phyloP scores from a whole-genome alignment of 2,113 vertebrate genomes.

The Sakesphorus luctuosus region DNA sequence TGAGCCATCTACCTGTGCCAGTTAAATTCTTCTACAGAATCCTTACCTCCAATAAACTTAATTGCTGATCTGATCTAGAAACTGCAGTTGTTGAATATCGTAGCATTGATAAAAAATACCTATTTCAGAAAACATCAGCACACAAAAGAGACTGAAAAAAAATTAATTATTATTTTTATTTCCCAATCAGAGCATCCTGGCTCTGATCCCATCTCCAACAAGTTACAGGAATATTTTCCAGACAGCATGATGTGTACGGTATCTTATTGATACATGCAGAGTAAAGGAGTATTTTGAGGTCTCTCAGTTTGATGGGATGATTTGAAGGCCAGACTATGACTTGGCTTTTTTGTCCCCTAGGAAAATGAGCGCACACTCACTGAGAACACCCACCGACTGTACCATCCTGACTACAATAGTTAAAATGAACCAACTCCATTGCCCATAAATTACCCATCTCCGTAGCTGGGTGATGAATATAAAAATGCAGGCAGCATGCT shows the following conservation, averaged over 20 bases:
- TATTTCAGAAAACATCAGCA: background rate
- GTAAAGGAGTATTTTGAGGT: background rate
- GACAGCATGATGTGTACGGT: fast-evolving
- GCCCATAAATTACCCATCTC: background rate
- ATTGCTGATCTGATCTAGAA: background rate
- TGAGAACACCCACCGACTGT: background rate
- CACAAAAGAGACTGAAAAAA: background rate
- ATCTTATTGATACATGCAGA: background rate
- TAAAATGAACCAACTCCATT: background rate
- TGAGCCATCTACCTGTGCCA: background rate
- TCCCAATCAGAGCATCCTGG: background rate
- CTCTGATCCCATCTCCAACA: background rate
- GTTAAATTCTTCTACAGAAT: background rate
- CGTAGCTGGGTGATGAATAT: background rate
- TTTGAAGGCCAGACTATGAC: background rate
- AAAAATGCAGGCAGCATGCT: background rate
- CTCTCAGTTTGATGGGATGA: background rate
- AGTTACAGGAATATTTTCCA: background rate
- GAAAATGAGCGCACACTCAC: background rate
- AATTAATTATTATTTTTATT: background rate
- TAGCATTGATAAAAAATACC: background rate
- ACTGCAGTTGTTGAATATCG: background rate
- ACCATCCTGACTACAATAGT: background rate
- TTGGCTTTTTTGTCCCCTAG: background rate
- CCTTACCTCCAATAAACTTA: background rate